phyloP scores from a whole-genome alignment of 37 sponge, comb jelly and placozoan species.

The Trichoplax adhaerens region DNA sequence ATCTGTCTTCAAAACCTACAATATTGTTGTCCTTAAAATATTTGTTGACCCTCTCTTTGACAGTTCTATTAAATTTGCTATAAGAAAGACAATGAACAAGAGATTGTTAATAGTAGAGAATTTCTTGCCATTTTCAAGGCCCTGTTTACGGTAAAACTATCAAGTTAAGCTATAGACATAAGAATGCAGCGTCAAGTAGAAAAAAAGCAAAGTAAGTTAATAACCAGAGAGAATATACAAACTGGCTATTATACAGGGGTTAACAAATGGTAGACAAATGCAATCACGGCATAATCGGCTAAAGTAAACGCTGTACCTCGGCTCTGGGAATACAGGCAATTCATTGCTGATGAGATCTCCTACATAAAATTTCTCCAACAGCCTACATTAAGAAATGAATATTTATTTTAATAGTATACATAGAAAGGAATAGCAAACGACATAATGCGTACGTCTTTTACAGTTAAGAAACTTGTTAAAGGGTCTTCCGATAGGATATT shows the following conservation, averaged over 20 bases:
- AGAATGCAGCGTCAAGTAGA: too few species aligned
- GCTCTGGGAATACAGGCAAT: slow-evolving; percentile 68
- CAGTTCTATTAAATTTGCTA: slow-evolving; percentile 39
- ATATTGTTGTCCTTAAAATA: slow-evolving; percentile 81
- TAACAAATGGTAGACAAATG: neutral
- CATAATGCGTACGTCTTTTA: too few species aligned
- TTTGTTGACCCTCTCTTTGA: slow-evolving; percentile 48
- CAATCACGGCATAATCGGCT: neutral
- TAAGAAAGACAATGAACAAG: neutral
- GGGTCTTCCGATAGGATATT: too few species aligned
- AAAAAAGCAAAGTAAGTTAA: too few species aligned
- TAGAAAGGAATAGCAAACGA: too few species aligned
- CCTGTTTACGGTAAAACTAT: too few species aligned
- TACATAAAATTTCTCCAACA: slow-evolving; percentile 81
- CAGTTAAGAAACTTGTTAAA: too few species aligned
- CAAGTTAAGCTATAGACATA: too few species aligned
- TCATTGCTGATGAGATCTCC: slow-evolving; percentile 74
- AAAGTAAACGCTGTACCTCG: slow-evolving; percentile 28
- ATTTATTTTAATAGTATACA: neutral
- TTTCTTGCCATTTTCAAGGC: too few species aligned
- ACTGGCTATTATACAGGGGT: too few species aligned
- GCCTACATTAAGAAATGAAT: slow-evolving; percentile 11
- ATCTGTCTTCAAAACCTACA: slow-evolving; percentile 20
- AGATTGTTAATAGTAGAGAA: too few species aligned
- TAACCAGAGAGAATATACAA: too few species aligned